phyloP scores from a whole-genome alignment of 2,113 vertebrate genomes.

The Hiodon alosoides region DNA sequence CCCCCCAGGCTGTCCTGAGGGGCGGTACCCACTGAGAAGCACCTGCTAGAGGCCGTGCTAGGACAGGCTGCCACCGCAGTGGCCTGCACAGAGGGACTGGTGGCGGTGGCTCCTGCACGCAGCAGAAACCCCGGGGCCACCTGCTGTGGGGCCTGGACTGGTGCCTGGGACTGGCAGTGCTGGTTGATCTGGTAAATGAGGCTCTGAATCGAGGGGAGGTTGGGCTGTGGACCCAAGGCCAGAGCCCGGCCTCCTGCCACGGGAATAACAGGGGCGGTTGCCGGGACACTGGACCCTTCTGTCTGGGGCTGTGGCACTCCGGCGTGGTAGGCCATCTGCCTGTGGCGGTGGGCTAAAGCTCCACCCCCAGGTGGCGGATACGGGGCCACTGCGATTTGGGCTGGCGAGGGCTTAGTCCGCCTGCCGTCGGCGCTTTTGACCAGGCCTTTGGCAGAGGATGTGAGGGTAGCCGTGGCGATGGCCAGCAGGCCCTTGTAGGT shows the following conservation, averaged over 20 bases:
- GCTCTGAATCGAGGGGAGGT: constrained; percentile 83
- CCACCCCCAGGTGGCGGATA: constrained; percentile 70
- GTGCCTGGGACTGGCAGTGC: constrained; percentile 63
- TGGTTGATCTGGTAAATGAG: constrained; percentile 88
- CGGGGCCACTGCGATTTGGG: constrained; percentile 74
- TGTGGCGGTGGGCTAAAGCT: constrained; percentile 68
- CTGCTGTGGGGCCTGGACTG: constrained; percentile 64
- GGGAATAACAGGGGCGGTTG: constrained; percentile 63
- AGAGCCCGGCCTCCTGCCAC: constrained; percentile 63
- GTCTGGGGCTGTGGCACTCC: constrained; percentile 66
- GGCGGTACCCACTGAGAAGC: constrained; percentile 55
- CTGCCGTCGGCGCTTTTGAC: constrained; percentile 85
- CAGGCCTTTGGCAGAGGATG: constrained; percentile 57
- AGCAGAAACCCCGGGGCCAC: constrained; percentile 61
- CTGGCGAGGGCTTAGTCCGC: constrained; percentile 81
- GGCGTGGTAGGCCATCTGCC: constrained; percentile 67
- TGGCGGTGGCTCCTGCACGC: constrained; percentile 46
- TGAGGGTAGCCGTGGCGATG: constrained; percentile 68
- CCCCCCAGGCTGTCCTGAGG: constrained; percentile 57
- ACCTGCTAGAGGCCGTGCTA: constrained; percentile 49
- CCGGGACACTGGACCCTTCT: constrained; percentile 63
- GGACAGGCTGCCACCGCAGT: constrained; percentile 54
- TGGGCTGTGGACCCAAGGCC: constrained; percentile 66
- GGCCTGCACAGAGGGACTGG: constrained; percentile 74
- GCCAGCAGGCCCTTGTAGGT: constrained; percentile 84